Base-by-base conservation (phyloP, 2,797 vertebrate species). In the Pristis pectinata region DNA sequence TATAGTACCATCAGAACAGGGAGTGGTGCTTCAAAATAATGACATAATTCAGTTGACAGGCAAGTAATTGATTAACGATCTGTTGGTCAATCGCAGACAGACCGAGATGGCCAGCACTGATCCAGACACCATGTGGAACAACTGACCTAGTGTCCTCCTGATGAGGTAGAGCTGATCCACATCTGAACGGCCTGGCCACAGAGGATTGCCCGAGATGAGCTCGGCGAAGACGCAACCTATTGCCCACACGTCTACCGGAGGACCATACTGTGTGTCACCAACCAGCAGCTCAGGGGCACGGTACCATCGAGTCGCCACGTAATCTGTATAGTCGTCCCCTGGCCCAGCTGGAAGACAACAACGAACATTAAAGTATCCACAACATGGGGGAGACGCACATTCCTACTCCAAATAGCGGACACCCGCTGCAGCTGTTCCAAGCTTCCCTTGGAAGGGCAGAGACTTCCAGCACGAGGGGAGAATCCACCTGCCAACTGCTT, bases 151-250 rank as follows among this genome's bases (percentile, higher is more conserved):
- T 0, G 98, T 98, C 96, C 96, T 98, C 82, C 98, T 96, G 96
- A 99, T 99, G 95, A 99, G 98, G 96, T 98, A 98, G 34, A 99
- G 97, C 95, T 99, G 99, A 95, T 99, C 99, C 93, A 98, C 98
- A n/a, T 99, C 99, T 0, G 99, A 99, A 95, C 98, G 98, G 56
- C 99, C 99, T 0, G 99, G 98, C 98, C 99, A 99, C 95, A 99
- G 97, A 0, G 99, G 98, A 19, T 96, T 92, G 27, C 98, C 98
- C 0, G 98, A 98, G 1, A 99, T 96, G 95, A 99, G 97, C 97
- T 99, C 99, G 0, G 98, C 98, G 1, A 99, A 99, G 95, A 99
- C 98, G 0, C 99, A 99, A 70, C 98, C 99, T 0, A 99, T 95
- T 0, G 99, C 99, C 99, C 99, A 99, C 0, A 99, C 98, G 0